These are phyloP conservation scores for Trochalopteron elliotii DNA, from an alignment of 2,113 vertebrate genomes.

Conservation along the genomic window DNA sequence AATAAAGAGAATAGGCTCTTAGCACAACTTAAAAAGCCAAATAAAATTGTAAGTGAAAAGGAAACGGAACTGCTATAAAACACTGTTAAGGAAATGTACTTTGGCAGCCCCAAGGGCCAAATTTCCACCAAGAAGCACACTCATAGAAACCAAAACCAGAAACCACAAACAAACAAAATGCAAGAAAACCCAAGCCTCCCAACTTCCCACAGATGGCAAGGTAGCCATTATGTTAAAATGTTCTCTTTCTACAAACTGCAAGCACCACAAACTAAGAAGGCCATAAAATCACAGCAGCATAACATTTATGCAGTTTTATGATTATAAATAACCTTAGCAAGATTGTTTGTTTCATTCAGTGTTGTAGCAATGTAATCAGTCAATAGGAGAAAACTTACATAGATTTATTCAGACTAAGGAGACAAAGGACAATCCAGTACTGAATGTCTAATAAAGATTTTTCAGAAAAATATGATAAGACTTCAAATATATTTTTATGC, in stretches of 20 bases:
- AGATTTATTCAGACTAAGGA: background rate
- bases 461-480: background rate
- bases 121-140: background rate
- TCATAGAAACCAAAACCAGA: background rate
- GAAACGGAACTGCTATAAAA: background rate
- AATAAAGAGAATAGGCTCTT: slow-evolving; percentile 7
- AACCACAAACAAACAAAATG: background rate
- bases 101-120: background rate
- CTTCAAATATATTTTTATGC: background rate
- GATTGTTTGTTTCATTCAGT: slow-evolving; percentile 7
- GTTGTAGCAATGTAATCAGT: background rate
- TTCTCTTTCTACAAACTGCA: background rate
- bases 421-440: background rate
- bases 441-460: background rate
- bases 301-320: background rate
- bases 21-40: background rate
- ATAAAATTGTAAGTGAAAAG: slow-evolving; percentile 20
- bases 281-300: background rate
- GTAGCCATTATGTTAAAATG: background rate
- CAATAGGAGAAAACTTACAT: background rate
- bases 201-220: background rate
- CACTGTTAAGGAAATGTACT: background rate
- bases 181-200: background rate
- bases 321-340: slow-evolving; percentile 19
- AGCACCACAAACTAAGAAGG: background rate